Conservation (phyloP, 2,888 invertebrate species). For the Eupithecia vulgata region DNA sequence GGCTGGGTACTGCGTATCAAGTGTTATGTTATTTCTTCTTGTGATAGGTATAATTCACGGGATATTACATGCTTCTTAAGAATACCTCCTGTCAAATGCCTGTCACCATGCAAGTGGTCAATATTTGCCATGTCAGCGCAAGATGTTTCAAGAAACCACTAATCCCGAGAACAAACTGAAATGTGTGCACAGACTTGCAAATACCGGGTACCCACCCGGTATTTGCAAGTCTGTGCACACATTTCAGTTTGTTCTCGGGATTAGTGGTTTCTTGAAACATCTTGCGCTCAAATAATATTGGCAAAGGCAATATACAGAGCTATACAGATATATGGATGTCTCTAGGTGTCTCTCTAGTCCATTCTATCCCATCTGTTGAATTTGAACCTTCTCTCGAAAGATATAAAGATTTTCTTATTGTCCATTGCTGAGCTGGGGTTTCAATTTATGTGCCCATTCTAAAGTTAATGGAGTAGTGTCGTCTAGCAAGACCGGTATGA, state of each 20-base stretch:
- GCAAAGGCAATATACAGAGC: not conserved
- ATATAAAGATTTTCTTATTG: not conserved
- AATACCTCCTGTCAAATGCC: not conserved
- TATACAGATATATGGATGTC: not conserved
- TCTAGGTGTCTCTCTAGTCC: not conserved
- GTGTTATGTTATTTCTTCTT: not conserved
- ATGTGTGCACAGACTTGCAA: slow-evolving; percentile 48
- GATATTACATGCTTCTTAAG: not conserved
- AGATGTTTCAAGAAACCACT: slow-evolving; percentile 32
- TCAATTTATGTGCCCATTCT: not conserved
- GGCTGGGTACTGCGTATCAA: not conserved
- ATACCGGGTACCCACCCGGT: slow-evolving; percentile 49
- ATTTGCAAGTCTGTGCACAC: slow-evolving; percentile 49
- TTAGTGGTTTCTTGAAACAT: slow-evolving; percentile 36
- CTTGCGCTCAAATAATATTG: slow-evolving; percentile 25
- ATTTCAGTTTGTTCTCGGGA: slow-evolving; percentile 47
- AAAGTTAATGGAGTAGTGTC: not conserved
- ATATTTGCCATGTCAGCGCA: slow-evolving; percentile 48
- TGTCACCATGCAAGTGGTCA: slow-evolving; percentile 38
- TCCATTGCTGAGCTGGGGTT: not conserved
- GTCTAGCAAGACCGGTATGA: slow-evolving; percentile 21
- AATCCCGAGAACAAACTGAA: slow-evolving; percentile 48
- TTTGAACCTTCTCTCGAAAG: slow-evolving; percentile 6
- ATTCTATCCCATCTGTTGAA: not conserved
- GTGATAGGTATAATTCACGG: not conserved